These are phyloP conservation scores for Mareca penelope DNA, from an alignment of 2,797 vertebrate species.

Conservation along the genomic window DNA sequence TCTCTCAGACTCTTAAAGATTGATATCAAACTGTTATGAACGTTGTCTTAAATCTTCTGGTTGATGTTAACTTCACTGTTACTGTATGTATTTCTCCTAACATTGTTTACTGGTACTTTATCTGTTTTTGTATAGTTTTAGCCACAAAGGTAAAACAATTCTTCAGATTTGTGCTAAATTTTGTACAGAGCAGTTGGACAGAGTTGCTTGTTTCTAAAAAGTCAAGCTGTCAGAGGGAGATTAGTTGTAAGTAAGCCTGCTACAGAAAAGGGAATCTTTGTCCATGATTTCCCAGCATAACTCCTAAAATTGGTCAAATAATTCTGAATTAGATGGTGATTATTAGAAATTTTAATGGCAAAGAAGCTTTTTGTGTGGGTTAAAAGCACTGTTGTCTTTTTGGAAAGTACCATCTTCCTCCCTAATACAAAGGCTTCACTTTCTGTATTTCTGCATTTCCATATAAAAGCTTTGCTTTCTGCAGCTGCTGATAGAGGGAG, in stretches of 20 bases:
- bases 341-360: background rate
- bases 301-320: background rate
- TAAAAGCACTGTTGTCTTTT: background rate
- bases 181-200: background rate
- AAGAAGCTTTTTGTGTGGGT: background rate
- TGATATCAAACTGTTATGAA: background rate
- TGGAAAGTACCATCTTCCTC: background rate
- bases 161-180: background rate
- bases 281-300: background rate
- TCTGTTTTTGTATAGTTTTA: background rate
- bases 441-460: background rate
- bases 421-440: background rate
- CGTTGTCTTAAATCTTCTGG: background rate
- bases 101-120: background rate
- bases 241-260: background rate
- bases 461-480: background rate
- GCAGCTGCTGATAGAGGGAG: background rate
- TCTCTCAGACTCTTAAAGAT: background rate
- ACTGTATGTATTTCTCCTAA: background rate
- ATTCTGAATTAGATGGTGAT: background rate
- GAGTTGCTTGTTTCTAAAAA: background rate
- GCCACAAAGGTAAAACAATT: background rate
- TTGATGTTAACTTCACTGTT: background rate
- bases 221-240: background rate
- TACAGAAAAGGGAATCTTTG: background rate